Evolutionary conservation across 1,140 invertebrate species (phyloP).

Genomic region (Microplitis demolitor): DNA sequence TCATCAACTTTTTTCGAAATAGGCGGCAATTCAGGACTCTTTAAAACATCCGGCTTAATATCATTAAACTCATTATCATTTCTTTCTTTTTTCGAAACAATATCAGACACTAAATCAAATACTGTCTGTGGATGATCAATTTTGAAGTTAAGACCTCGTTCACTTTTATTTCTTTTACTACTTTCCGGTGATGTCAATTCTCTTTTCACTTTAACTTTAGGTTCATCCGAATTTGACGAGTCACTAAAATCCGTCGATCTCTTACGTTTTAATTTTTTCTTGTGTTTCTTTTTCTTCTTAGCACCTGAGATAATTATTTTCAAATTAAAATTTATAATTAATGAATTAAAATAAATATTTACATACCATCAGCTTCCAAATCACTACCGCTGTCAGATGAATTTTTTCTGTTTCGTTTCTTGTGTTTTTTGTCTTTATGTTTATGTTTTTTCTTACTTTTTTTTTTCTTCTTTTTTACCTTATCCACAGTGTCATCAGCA

Average conservation of each 20-base stretch:
- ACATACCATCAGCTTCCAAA: slow-evolving; percentile 46
- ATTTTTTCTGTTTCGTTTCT: slow-evolving; percentile 60
- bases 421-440: slow-evolving; percentile 63
- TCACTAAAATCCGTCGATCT: slow-evolving; percentile 54
- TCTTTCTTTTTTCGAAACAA: slow-evolving; percentile 20
- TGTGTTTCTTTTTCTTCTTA: slow-evolving; percentile 66
- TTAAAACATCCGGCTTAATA: slow-evolving; percentile 30
- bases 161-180: slow-evolving; percentile 32
- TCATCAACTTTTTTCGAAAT: slow-evolving; percentile 45
- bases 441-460: slow-evolving; percentile 64
- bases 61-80: slow-evolving; percentile 10
- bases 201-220: slow-evolving; percentile 35
- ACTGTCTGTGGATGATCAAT: background rate
- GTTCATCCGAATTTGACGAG: slow-evolving; percentile 50
- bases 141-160: slow-evolving; percentile 1
- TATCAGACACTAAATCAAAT: slow-evolving; percentile 16
- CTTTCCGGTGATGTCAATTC: background rate
- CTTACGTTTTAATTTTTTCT: slow-evolving; percentile 63
- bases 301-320: slow-evolving; percentile 34
- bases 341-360: slow-evolving; percentile 9
- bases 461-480: slow-evolving; percentile 59
- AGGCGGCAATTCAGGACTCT: slow-evolving; percentile 41
- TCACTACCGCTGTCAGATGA: slow-evolving; percentile 61
- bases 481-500: slow-evolving; percentile 54
- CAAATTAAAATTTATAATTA: slow-evolving; percentile 15